Conservation (phyloP, 2,888 invertebrate genomes). For the Acanthoscelides obtectus region DNA sequence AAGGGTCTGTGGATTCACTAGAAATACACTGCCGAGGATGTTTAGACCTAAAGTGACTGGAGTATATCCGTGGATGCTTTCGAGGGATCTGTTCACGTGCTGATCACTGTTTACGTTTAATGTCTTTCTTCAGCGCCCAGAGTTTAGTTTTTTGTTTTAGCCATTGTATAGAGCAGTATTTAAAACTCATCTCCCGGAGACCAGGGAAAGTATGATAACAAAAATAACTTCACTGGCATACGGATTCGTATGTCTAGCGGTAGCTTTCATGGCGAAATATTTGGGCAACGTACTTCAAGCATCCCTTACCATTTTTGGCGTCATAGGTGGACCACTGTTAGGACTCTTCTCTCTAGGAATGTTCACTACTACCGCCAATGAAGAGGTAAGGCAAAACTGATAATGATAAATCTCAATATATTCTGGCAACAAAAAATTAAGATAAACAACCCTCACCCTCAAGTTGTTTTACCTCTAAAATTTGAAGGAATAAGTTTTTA, state of each 20-base stretch:
- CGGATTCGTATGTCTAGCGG: conserved; percentile 70
- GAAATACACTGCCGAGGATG: no score
- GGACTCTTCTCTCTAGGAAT: conserved; percentile 84
- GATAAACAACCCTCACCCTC: no score
- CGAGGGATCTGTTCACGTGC: no score
- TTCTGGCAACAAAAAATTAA: no score
- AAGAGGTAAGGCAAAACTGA: conserved; percentile 51
- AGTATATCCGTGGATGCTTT: no score
- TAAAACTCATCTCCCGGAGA: conserved; percentile 43
- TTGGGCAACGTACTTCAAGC: conserved; percentile 86
- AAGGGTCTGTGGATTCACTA: no score
- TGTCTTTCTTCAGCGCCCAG: no score
- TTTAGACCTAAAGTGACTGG: no score
- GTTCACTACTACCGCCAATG: conserved; percentile 68
- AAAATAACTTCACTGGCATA: conserved; percentile 67
- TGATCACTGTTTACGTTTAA: no score
- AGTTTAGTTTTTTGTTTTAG: conserved; percentile 32
- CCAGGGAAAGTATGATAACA: conserved; percentile 51
- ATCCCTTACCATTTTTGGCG: conserved; percentile 79
- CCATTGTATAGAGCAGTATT: conserved; percentile 43
- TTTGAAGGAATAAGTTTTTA: no score
- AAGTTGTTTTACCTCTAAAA: no score
- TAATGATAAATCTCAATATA: no score
- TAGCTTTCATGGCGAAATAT: conserved; percentile 79
- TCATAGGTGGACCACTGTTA: conserved; percentile 82